phyloP scores from a whole-genome alignment of 2,797 vertebrate genomes.

The Okamejei kenojei region DNA sequence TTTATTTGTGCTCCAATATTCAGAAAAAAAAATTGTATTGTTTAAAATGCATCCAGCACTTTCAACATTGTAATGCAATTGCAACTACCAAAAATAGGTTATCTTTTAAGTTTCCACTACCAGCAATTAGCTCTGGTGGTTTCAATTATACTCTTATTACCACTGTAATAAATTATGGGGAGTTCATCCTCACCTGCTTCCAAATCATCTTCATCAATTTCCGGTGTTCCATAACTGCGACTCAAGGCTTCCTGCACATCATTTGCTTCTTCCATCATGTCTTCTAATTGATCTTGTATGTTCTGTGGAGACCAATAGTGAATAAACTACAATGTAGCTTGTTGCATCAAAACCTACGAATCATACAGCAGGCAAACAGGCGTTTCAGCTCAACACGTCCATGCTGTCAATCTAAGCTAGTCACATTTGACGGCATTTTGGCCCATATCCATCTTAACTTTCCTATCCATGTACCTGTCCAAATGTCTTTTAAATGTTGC shows the following conservation, averaged over 20 bases:
- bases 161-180: neutral
- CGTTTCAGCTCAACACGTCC: no score
- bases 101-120: neutral
- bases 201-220: conserved; percentile 89
- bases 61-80: neutral
- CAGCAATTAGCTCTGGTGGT: neutral
- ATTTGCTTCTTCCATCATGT: conserved; percentile 96
- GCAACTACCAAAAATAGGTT: neutral
- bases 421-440: no score
- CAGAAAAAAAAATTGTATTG: neutral
- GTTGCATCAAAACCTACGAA: no score
- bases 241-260: conserved; percentile 87
- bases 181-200: conserved; percentile 73
- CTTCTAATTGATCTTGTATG: conserved; percentile 88
- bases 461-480: no score
- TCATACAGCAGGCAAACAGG: no score
- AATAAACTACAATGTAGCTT: neutral
- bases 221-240: conserved; percentile 87
- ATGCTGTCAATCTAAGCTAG: no score
- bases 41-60: neutral
- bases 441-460: no score
- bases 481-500: no score
- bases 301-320: conserved; percentile 61
- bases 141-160: neutral
- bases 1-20: neutral